phyloP scores from a whole-genome alignment of 2,797 vertebrate genomes.

The Nyctibius grandis region DNA sequence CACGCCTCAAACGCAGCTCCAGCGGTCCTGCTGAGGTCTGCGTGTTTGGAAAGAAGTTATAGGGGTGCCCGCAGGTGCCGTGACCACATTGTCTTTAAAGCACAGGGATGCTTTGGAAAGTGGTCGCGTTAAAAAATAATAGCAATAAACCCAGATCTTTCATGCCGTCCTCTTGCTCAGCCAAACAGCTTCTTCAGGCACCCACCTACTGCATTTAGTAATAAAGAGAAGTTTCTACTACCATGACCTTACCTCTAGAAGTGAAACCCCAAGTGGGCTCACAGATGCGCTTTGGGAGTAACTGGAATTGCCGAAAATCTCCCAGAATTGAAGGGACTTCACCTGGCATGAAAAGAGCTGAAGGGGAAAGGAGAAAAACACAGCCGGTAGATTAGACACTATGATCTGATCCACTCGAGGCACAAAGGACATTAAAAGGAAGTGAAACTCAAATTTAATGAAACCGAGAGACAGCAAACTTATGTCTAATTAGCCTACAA shows the following conservation, averaged over 20 bases:
- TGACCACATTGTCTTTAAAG: not conserved
- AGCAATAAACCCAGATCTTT: accelerated
- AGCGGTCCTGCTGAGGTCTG: not conserved
- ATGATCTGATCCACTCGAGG: not conserved
- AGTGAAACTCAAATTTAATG: not conserved
- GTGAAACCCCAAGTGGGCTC: not conserved
- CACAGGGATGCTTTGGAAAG: not conserved
- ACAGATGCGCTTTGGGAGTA: not conserved
- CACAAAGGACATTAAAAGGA: not conserved
- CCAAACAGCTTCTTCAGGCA: not conserved
- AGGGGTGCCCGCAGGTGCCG: not conserved
- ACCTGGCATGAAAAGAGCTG: not conserved
- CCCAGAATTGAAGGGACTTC: not conserved
- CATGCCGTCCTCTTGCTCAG: not conserved
- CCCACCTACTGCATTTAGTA: not conserved
- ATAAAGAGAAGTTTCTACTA: not conserved
- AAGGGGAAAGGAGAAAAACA: not conserved
- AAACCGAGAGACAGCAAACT: not conserved
- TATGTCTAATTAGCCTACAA: not conserved
- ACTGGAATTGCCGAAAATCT: not conserved
- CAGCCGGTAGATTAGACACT: not conserved
- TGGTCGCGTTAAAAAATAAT: not conserved
- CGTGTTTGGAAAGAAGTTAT: not conserved
- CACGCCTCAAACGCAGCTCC: not conserved
- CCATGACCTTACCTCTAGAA: not conserved